These are phyloP conservation scores for Daboia siamensis DNA, from an alignment of 2,113 vertebrate species.

Conservation along the genomic window DNA sequence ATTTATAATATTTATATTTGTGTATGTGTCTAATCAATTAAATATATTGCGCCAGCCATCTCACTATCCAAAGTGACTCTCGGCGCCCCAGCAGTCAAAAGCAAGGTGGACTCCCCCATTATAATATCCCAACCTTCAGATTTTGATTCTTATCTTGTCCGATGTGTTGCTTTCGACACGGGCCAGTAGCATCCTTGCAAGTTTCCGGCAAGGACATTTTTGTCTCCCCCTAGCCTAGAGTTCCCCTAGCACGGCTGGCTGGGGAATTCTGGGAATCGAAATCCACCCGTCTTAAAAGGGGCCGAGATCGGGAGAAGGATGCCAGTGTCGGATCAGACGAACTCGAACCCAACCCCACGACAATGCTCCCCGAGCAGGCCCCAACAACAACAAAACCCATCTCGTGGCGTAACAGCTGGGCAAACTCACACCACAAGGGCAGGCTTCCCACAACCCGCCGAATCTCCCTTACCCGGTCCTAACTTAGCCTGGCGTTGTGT, in stretches of 20 bases:
- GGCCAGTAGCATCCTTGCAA: not conserved
- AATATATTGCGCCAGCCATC: no score
- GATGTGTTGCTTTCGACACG: not conserved
- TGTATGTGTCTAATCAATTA: no score
- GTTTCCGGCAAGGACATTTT: not conserved
- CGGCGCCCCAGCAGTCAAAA: not conserved
- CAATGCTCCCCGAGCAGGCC: not conserved
- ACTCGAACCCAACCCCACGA: not conserved
- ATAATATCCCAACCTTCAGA: not conserved
- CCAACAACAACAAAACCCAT: not conserved
- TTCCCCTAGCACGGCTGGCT: not conserved
- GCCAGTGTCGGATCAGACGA: not conserved
- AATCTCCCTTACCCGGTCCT: not conserved
- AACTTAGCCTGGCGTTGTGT: not conserved
- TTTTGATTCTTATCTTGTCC: not conserved
- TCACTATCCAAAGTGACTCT: no score
- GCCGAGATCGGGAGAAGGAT: not conserved
- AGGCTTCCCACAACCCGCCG: not conserved
- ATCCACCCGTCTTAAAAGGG: not conserved
- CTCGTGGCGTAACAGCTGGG: not conserved
- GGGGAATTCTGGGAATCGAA: not conserved
- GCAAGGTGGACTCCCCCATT: not conserved
- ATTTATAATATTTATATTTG: not conserved
- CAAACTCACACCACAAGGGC: not conserved
- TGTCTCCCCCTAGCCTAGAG: fast-evolving